These are phyloP conservation scores for Papilio glaucus DNA, from an alignment of 1,140 invertebrate species.

Conservation along the genomic window DNA sequence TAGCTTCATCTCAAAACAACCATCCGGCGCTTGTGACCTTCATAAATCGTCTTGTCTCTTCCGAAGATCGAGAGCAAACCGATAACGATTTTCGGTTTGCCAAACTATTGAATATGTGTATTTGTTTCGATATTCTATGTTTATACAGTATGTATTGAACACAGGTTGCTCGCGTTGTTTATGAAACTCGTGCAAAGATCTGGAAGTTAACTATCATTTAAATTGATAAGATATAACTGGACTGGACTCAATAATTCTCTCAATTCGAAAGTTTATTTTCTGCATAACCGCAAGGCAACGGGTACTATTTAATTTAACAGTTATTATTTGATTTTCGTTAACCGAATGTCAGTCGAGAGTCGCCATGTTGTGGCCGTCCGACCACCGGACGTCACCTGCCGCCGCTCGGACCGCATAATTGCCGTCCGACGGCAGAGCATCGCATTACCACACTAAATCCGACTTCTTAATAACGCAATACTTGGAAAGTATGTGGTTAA, in stretches of 20 bases:
- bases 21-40: too few species aligned
- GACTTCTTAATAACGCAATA: not conserved
- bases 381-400: conserved; percentile 24
- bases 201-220: too few species aligned
- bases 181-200: too few species aligned
- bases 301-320: not conserved
- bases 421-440: conserved; percentile 7
- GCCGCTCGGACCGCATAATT: conserved; percentile 21
- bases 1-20: too few species aligned
- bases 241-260: not conserved
- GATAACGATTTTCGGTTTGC: too few species aligned
- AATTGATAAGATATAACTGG: not conserved
- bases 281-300: not conserved
- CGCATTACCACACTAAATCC: not conserved
- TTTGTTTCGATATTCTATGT: too few species aligned
- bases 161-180: too few species aligned
- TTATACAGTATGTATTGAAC: too few species aligned
- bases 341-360: not conserved
- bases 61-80: too few species aligned
- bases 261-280: not conserved
- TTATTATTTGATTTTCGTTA: conserved; percentile 11
- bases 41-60: too few species aligned
- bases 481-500: not conserved
- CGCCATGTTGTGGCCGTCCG: conserved; percentile 5
- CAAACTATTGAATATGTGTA: too few species aligned